phyloP scores from a whole-genome alignment of 1,140 invertebrate species.

The Leucophenga varia region DNA sequence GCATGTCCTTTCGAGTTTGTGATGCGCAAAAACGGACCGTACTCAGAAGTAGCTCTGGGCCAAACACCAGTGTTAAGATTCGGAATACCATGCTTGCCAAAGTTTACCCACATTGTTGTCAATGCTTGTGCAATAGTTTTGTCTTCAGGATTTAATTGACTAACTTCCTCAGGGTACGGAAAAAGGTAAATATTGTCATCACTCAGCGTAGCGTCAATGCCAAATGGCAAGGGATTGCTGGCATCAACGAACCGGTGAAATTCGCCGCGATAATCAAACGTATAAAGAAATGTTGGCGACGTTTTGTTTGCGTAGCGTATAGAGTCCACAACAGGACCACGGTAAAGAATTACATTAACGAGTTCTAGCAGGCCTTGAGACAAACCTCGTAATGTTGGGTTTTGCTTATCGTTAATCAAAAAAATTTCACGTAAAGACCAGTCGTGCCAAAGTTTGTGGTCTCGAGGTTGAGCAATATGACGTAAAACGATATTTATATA shows the following conservation, averaged over 20 bases:
- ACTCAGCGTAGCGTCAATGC: conserved; percentile 45
- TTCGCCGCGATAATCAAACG: conserved; percentile 49
- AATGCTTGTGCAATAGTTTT: conserved; percentile 32
- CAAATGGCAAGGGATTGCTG: conserved; percentile 37
- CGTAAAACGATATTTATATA: conserved; percentile 42
- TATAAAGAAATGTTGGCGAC: conserved; percentile 36
- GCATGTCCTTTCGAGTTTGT: conserved; percentile 27
- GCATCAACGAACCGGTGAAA: conserved; percentile 41
- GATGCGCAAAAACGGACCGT: conserved; percentile 44
- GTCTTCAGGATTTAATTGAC: conserved; percentile 33
- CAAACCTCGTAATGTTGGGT: conserved; percentile 16
- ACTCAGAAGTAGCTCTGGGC: conserved; percentile 35
- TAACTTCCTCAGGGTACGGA: conserved; percentile 41
- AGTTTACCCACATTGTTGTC: conserved; percentile 44
- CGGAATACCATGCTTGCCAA: conserved; percentile 32
- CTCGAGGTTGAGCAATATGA: conserved; percentile 30
- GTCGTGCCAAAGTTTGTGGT: conserved; percentile 39
- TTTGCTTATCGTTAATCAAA: conserved; percentile 17
- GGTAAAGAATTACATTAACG: conserved; percentile 42
- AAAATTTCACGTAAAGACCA: conserved; percentile 42
- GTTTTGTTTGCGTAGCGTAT: conserved; percentile 27
- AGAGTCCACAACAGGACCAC: conserved; percentile 35
- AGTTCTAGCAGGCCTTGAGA: conserved; percentile 37
- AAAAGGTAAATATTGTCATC: conserved; percentile 54
- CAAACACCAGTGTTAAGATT: conserved; percentile 29